These are phyloP conservation scores for Halictus rubicundus DNA, from an alignment of 1,140 invertebrate genomes.

Conservation along the genomic window DNA sequence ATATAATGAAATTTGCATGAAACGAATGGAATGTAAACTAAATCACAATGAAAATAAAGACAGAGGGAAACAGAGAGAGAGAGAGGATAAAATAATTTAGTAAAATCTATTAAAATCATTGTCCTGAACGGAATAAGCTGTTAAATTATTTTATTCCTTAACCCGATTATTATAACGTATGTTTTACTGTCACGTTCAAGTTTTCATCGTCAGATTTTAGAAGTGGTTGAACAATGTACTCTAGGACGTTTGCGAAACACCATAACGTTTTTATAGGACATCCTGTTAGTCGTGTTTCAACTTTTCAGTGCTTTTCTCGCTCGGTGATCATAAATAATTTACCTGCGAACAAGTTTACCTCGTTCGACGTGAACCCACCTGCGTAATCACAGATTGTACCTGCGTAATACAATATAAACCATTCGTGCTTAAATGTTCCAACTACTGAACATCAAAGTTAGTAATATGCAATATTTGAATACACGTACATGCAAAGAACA, in stretches of 20 bases:
- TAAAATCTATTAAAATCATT: background rate
- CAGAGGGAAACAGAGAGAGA: background rate
- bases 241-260: background rate
- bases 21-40: background rate
- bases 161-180: background rate
- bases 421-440: background rate
- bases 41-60: background rate
- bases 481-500: background rate
- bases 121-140: too few species aligned
- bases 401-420: background rate
- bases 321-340: conserved; percentile 51
- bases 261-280: conserved; percentile 55
- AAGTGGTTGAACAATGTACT: conserved; percentile 8
- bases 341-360: conserved; percentile 24
- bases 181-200: conserved; percentile 4
- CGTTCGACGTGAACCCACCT: conserved; percentile 16
- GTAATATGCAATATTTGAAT: background rate
- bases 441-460: background rate
- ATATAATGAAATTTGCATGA: conserved; percentile 5
- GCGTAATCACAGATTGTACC: background rate
- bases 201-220: conserved; percentile 33
- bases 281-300: conserved; percentile 46
- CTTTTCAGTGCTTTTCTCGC: conserved; percentile 26
- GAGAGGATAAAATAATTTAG: background rate
- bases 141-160: background rate